phyloP scores from a whole-genome alignment of 2,888 invertebrate species.

The Drosophila mercatorum region DNA sequence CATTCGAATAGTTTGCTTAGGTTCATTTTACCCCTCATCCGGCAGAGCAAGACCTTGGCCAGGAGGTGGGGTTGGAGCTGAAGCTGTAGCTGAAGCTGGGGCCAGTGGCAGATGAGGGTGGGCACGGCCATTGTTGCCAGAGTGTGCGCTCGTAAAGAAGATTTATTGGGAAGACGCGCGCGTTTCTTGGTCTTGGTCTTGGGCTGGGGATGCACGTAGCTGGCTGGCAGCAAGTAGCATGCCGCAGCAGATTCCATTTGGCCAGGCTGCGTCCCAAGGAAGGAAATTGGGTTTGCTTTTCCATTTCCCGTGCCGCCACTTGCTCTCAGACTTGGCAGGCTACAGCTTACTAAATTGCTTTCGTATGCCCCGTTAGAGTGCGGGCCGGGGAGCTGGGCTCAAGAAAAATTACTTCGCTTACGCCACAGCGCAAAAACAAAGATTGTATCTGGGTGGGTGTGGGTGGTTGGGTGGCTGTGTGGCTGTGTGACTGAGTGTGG shows the following conservation, averaged over 20 bases:
- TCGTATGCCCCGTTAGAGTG: constrained; percentile 41
- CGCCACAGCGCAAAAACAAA: constrained; percentile 45
- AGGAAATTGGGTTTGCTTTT: constrained; percentile 79
- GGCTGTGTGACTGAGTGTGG: constrained; percentile 30
- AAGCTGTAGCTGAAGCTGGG: neutral
- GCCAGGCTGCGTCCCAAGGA: constrained; percentile 56
- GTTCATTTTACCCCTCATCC: constrained; percentile 77
- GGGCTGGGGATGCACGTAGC: constrained; percentile 58
- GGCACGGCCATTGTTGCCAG: constrained; percentile 82
- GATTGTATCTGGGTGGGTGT: constrained; percentile 44
- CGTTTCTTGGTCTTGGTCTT: constrained; percentile 73
- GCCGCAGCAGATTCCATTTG: constrained; percentile 71
- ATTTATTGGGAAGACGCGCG: constrained; percentile 84
- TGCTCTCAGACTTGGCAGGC: constrained; percentile 60
- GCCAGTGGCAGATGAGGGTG: constrained; percentile 47
- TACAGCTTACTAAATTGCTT: constrained; percentile 75
- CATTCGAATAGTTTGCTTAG: constrained; percentile 83
- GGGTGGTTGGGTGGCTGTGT: constrained; percentile 17
- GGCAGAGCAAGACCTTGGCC: constrained; percentile 28
- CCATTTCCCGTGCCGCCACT: constrained; percentile 64
- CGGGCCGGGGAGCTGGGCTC: constrained; percentile 36
- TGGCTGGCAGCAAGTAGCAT: constrained; percentile 77
- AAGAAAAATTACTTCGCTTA: constrained; percentile 76
- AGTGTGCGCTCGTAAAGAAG: constrained; percentile 84
- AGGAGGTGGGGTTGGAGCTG: constrained; percentile 5